Conservation (phyloP, 2,888 invertebrate genomes). For the Hydrotaea cyrtoneurina region DNA sequence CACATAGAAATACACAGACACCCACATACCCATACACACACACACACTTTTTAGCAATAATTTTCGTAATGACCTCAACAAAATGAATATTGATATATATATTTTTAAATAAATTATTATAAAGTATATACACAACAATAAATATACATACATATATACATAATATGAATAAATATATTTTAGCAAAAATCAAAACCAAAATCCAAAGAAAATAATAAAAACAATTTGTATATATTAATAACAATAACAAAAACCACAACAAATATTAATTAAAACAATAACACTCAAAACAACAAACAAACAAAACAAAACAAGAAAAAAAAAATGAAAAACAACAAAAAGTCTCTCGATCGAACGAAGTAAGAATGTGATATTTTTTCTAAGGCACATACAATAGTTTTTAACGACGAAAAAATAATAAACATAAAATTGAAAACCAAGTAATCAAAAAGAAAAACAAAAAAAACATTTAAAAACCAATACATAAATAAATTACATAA, state of each 20-base stretch:
- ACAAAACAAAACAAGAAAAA: too few relatives aligned
- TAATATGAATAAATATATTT: slow-evolving; percentile 67
- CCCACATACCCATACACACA: too few relatives aligned
- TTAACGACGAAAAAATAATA: slow-evolving; percentile 62
- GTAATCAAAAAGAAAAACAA: slow-evolving; percentile 57
- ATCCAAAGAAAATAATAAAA: background rate
- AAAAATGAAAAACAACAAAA: slow-evolving; percentile 65
- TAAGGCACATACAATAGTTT: slow-evolving; percentile 74
- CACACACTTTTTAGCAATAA: slow-evolving; percentile 78
- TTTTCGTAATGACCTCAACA: slow-evolving; percentile 81
- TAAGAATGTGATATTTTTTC: slow-evolving; percentile 81
- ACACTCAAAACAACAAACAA: slow-evolving; percentile 67
- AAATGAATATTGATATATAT: slow-evolving; percentile 73
- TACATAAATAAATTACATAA: slow-evolving; percentile 59
- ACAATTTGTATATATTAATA: slow-evolving; percentile 56
- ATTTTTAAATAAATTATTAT: slow-evolving; percentile 72
- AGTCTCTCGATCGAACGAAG: slow-evolving; percentile 81
- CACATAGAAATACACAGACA: slow-evolving; percentile 49
- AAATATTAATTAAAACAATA: slow-evolving; percentile 56
- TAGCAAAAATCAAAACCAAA: slow-evolving; percentile 62
- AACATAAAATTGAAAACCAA: slow-evolving; percentile 60
- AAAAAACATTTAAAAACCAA: slow-evolving; percentile 37
- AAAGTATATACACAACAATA: slow-evolving; percentile 48
- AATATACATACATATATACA: slow-evolving; percentile 67
- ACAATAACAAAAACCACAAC: too few relatives aligned